These are phyloP conservation scores for Zaprionus taronus DNA, from an alignment of 1,140 invertebrate genomes.

Conservation along the genomic window DNA sequence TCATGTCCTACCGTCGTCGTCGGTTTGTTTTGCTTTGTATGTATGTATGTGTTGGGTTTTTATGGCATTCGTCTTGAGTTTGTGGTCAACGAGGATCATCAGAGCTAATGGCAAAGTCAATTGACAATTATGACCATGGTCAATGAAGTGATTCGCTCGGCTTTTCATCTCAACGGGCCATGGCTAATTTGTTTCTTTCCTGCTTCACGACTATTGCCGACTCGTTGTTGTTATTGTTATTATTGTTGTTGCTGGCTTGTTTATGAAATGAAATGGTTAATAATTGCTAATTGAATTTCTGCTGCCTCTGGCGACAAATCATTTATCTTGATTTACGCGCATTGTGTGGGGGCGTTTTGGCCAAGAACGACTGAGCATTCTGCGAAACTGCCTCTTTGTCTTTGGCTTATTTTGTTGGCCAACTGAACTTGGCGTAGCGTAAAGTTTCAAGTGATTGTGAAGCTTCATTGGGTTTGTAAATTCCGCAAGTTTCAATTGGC, in stretches of 20 bases:
- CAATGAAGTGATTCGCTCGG: slow-evolving; percentile 76
- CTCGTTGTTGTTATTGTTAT: slow-evolving; percentile 20
- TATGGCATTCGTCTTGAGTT: slow-evolving; percentile 38
- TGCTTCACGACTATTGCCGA: slow-evolving; percentile 68
- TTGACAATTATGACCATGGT: slow-evolving; percentile 82
- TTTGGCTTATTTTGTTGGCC: slow-evolving; percentile 1
- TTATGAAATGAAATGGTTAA: slow-evolving; percentile 80
- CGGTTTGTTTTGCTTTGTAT: neutral
- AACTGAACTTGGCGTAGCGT: slow-evolving; percentile 2
- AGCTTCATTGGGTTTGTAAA: neutral
- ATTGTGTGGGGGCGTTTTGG: slow-evolving; percentile 53
- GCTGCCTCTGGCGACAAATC: slow-evolving; percentile 78
- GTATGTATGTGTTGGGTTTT: slow-evolving; percentile 10
- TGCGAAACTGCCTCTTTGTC: neutral
- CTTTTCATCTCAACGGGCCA: slow-evolving; percentile 63
- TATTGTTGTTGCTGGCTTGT: slow-evolving; percentile 42
- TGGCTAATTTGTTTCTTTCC: slow-evolving; percentile 65
- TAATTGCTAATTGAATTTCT: slow-evolving; percentile 82
- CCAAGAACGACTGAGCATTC: neutral
- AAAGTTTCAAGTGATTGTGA: neutral
- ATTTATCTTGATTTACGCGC: slow-evolving; percentile 79
- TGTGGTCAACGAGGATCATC: slow-evolving; percentile 49
- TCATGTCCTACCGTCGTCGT: slow-evolving; percentile 24
- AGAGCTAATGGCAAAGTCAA: slow-evolving; percentile 81
- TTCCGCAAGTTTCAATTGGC: neutral